These are phyloP conservation scores for Andrena dorsata DNA, from an alignment of 2,888 invertebrate species.

Conservation along the genomic window DNA sequence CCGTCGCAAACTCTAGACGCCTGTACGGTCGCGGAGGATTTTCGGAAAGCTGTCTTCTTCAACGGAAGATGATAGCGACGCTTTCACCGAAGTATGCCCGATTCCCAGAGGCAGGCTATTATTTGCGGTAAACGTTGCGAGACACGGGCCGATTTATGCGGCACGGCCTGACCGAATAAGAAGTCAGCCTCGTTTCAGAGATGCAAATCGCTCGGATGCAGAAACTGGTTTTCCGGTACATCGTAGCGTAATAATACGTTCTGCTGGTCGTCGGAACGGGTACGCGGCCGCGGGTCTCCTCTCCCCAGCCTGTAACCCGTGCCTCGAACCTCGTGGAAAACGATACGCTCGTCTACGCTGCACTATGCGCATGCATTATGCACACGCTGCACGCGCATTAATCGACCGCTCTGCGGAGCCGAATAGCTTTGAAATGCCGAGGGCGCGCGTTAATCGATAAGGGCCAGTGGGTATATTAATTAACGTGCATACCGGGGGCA, in stretches of 20 bases:
- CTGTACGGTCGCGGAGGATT: not conserved
- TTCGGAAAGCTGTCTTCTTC: not conserved
- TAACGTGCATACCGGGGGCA: not conserved
- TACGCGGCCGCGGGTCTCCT: not conserved
- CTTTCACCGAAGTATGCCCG: conserved; percentile 24
- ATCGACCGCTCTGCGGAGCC: not conserved
- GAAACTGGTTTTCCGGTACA: conserved; percentile 57
- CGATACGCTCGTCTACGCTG: not conserved
- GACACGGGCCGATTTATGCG: conserved; percentile 41
- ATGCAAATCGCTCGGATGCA: conserved; percentile 50
- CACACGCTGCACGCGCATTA: not conserved
- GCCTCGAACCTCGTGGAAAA: conserved; percentile 35
- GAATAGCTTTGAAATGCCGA: not conserved
- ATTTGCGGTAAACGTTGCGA: conserved; percentile 39
- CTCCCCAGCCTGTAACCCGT: conserved; percentile 6
- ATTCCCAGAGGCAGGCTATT: not conserved
- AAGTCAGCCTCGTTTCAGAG: conserved; percentile 37
- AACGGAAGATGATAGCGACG: not conserved
- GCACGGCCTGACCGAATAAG: conserved; percentile 16
- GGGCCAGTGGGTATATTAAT: not conserved
- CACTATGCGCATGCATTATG: not conserved
- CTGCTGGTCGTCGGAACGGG: conserved; percentile 34
- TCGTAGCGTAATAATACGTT: conserved; percentile 47
- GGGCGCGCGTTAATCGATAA: not conserved
- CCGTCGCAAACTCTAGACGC: not conserved